A percentile compares a stretch with the other conserved stretches of the same genome.
Conservation (phyloP, 2,797 vertebrate species). For the Myiotriccus ornatus region DNA sequence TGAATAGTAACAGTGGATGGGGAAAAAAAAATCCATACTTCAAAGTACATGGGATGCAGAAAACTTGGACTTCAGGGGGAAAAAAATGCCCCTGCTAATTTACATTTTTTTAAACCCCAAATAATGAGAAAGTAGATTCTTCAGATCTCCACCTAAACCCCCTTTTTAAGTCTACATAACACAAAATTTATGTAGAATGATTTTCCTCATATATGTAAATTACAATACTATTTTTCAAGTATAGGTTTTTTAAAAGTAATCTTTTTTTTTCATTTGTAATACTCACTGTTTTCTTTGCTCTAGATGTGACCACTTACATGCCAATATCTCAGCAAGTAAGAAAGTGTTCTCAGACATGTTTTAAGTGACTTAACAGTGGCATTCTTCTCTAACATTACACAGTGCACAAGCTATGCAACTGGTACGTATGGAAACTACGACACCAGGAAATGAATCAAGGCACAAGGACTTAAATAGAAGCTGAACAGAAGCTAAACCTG, state of each 20-base stretch:
- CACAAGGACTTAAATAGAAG: constrained; percentile 5
- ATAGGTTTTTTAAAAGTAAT: neutral
- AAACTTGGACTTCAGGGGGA: neutral
- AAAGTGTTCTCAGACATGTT: neutral
- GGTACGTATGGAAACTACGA: neutral
- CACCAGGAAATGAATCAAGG: constrained; percentile 5
- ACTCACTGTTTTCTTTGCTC: constrained; percentile 27
- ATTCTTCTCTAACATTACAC: constrained; percentile 20
- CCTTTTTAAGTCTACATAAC: neutral
- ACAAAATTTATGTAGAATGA: neutral
- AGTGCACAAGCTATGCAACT: neutral
- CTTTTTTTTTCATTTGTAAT: neutral
- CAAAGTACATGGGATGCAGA: neutral
- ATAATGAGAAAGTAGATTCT: neutral
- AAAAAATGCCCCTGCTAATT: neutral
- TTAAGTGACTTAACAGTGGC: constrained; percentile 40
- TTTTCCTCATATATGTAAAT: constrained; percentile 15
- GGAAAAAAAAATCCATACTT: neutral
- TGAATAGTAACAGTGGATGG: neutral
- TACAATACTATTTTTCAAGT: constrained; percentile 35
- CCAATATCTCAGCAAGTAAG: constrained; percentile 11
- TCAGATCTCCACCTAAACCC: neutral
- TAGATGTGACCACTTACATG: neutral
- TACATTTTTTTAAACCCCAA: neutral
- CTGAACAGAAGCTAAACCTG: constrained; percentile 27